Base-by-base conservation (phyloP, 1,140 invertebrate genomes). In the Nasonia longicornis region DNA sequence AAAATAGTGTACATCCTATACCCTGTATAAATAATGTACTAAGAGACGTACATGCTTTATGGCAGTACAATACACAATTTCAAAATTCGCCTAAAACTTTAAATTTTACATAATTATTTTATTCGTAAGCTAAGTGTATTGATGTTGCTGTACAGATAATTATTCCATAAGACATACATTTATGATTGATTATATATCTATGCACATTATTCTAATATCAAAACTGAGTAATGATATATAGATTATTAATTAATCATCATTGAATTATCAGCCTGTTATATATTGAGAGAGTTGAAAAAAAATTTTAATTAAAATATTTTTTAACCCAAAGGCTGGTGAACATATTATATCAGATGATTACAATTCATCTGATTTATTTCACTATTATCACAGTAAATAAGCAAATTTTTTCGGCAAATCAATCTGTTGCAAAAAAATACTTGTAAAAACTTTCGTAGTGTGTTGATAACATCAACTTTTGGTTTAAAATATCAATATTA, bases 11-110 rank as follows among this genome's bases (percentile, higher is more conserved):
- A 52, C n/a, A 11, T 45, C 7, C 58, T 29, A 45, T 52, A 73
- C 45, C 75, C 64, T n/a, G 45, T 45, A 64, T 38, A n/a, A 26
- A 74, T 48, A 74, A 45, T 6, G 26, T 75, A 69, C 64, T 29
- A 10, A 74, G 45, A 66, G 20, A 74, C 52, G 52, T 80, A 66
- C 29, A 66, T 67, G 29, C 64, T 67, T 52, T n/a, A 58, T 58
- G 52, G 20, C 20, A 58, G 16, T 52, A 20, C 6, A 20, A n/a
- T 7, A 58, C 16, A 42, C 31, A 66, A 45, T 58, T 58, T 58
- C 6, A 58, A 16, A 58, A 52, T 58, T 45, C 16, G 6, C 63
- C 66, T 29, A 77, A 42, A 77, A 6, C 66, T 45, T 12, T 1
- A 16, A 29, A 67, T 77, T 58, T 20, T 58, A 10, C 10, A 42